A percentile compares a stretch with the other conserved stretches of the same genome.
Evolutionary conservation across 2,888 invertebrate species (phyloP).

Genomic region (Boloria selene): DNA sequence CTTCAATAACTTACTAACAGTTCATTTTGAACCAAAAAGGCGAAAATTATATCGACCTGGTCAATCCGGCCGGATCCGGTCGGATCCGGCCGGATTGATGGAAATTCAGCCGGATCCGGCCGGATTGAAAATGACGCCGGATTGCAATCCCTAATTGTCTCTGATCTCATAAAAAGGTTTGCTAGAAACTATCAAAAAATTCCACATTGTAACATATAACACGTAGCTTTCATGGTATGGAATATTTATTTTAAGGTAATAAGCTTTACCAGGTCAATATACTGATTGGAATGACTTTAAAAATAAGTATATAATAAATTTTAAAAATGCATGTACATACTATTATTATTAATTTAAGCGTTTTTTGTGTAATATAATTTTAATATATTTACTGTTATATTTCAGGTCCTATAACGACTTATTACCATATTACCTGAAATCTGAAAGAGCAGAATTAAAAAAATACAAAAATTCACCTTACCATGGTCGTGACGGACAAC

Average conservation of each 20-base stretch:
- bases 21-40: too few relatives aligned
- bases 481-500: conserved; percentile 84
- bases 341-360: background rate
- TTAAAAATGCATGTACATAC: too few relatives aligned
- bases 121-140: too few relatives aligned
- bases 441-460: conserved; percentile 79
- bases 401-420: conserved; percentile 85
- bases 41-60: too few relatives aligned
- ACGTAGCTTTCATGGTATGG: conserved; percentile 5
- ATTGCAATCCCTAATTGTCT: too few relatives aligned
- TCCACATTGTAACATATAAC: conserved; percentile 23
- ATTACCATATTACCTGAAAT: conserved; percentile 83
- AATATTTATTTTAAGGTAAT: background rate
- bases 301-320: too few relatives aligned
- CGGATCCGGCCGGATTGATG: too few relatives aligned
- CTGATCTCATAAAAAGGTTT: conserved; percentile 32
- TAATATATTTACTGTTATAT: conserved; percentile 24
- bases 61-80: too few relatives aligned
- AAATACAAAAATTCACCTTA: conserved; percentile 77
- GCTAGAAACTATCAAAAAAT: conserved; percentile 32
- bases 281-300: background rate
- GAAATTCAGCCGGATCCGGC: too few relatives aligned
- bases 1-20: too few relatives aligned
- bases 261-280: too few relatives aligned
- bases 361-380: too few relatives aligned